A percentile compares a stretch with the other conserved stretches of the same genome.
phyloP scores from a whole-genome alignment of 2,113 vertebrate species.

The Meleagris gallopavo region DNA sequence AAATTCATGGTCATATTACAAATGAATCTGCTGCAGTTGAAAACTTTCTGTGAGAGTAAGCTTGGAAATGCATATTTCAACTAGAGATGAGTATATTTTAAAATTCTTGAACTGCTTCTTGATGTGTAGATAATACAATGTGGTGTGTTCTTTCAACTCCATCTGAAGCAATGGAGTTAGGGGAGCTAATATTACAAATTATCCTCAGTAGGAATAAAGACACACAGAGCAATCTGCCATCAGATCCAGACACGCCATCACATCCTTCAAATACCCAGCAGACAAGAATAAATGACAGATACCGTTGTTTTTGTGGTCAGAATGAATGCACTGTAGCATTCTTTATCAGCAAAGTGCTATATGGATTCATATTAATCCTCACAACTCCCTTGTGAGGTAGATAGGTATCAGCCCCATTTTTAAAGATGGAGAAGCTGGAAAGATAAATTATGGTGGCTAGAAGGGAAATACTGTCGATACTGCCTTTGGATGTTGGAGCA shows the following conservation, averaged over 20 bases:
- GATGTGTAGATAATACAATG: background rate
- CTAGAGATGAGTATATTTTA: constrained; percentile 52
- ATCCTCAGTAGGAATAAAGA: background rate
- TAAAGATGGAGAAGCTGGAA: constrained; percentile 23
- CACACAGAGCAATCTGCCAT: constrained; percentile 4
- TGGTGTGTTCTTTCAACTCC: constrained; percentile 24
- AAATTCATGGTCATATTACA: constrained; percentile 27
- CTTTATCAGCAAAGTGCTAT: constrained; percentile 14
- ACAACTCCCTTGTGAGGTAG: constrained; percentile 31
- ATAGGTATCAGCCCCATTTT: background rate
- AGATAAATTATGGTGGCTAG: background rate
- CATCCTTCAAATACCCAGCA: constrained; percentile 35
- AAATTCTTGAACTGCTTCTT: constrained; percentile 48
- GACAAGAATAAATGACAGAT: constrained; percentile 48
- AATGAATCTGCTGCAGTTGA: constrained; percentile 12
- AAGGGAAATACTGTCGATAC: constrained; percentile 26
- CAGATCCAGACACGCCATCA: constrained; percentile 10
- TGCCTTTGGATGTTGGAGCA: background rate
- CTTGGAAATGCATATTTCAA: constrained; percentile 34
- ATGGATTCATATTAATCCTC: constrained; percentile 45
- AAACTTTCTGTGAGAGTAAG: constrained; percentile 30
- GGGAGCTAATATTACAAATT: constrained; percentile 25
- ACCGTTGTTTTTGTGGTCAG: constrained; percentile 13
- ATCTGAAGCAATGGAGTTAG: constrained; percentile 12
- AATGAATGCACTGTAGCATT: constrained; percentile 49